phyloP scores from a whole-genome alignment of 2,113 vertebrate genomes.

The Alosa alosa region DNA sequence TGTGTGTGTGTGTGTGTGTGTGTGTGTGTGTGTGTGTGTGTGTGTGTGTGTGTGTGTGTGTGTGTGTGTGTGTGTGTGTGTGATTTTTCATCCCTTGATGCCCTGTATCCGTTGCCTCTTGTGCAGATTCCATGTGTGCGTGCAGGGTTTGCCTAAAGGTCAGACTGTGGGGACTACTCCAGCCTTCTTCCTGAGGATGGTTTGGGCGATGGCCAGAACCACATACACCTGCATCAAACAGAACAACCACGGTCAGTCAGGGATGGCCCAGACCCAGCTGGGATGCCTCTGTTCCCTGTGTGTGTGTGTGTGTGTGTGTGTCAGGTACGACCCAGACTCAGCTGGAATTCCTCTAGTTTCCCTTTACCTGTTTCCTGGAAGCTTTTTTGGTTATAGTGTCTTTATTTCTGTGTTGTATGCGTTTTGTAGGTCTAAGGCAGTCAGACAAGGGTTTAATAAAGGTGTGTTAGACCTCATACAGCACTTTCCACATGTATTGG shows the following conservation, averaged over 20 bases:
- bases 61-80: constrained; percentile 31
- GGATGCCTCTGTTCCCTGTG: not conserved
- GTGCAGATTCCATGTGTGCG: constrained; percentile 86
- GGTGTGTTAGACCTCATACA: no score
- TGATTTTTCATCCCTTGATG: not conserved
- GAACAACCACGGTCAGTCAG: constrained; percentile 75
- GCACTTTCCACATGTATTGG: no score
- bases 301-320: not conserved
- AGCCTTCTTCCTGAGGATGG: constrained; percentile 76
- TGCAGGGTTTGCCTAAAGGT: constrained; percentile 80
- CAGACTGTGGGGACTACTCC: constrained; percentile 80
- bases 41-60: constrained; percentile 18
- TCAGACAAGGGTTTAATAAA: no score
- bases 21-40: constrained; percentile 9
- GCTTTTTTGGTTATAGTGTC: not conserved
- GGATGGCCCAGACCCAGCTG: not conserved
- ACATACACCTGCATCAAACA: constrained; percentile 65
- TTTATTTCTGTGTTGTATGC: no score
- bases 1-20: constrained; percentile 3
- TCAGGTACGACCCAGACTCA: no score
- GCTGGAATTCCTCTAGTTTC: no score
- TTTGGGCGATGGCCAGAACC: constrained; percentile 70
- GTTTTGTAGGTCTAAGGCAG: no score
- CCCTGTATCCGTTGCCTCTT: not conserved
- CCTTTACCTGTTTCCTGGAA: no score